Evolutionary conservation across 1,140 invertebrate species (phyloP).

Genomic region (Gryon sp.): DNA sequence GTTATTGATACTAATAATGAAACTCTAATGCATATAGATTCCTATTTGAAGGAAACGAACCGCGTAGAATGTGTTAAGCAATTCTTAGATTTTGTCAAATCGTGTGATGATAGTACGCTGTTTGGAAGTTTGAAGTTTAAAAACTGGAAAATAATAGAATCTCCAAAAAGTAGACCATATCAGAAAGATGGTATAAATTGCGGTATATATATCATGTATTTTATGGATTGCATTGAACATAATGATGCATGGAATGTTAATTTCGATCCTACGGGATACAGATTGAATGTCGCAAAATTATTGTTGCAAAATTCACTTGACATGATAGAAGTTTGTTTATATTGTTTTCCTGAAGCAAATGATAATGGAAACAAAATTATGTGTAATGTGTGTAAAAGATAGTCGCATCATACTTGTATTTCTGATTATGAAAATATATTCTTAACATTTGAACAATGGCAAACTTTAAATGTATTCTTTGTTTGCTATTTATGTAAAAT

Average conservation of each 20-base stretch:
- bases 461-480: background rate
- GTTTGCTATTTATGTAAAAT: background rate
- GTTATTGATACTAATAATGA: background rate
- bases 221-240: background rate
- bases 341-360: background rate
- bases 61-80: too few species aligned
- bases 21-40: slow-evolving; percentile 5
- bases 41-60: too few species aligned
- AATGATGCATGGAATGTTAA: background rate
- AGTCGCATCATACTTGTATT: background rate
- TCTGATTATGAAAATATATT: background rate
- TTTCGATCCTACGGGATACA: background rate
- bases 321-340: slow-evolving; percentile 1
- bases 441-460: background rate
- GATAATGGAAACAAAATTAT: background rate
- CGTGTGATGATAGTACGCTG: background rate
- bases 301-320: background rate
- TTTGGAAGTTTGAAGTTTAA: background rate
- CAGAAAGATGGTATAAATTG: background rate
- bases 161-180: background rate
- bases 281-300: background rate
- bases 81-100: too few species aligned
- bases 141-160: background rate
- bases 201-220: background rate
- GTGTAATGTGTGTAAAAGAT: background rate